Base-by-base conservation (phyloP, 2,797 vertebrate species). In the Rhinophrynus dorsalis region DNA sequence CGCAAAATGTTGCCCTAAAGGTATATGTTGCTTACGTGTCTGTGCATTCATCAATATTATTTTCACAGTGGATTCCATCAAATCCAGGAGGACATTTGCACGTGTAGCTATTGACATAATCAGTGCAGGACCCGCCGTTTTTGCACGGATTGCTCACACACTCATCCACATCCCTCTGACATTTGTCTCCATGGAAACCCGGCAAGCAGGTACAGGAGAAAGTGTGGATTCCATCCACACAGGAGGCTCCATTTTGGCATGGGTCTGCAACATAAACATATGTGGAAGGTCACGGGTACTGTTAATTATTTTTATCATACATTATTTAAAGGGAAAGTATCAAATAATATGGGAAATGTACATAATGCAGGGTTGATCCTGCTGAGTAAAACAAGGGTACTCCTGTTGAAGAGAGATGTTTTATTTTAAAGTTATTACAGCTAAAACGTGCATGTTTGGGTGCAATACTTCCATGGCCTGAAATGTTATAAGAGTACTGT, bases 61-160 rank as follows among this genome's bases (percentile, higher is more conserved):
- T 86, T 75, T 98, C 92, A 8, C 96, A 98, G 78, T 90, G 88
- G 80, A 91, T 91, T 8, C 96, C 96, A 21, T 91, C 90, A 40
- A 92, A 98, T 0, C 96, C 96, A 0, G 83, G 85, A 0, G 6
- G 90, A 57, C 96, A 98, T 80, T 86, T 88, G 84, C 96, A 98
- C 0, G 94, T 92, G 77, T 95, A 98, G 81, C 96, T 98, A 89
- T 95, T 92, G 81, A 97, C 95, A 0, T 94, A 94, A 83, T 98
- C 96, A 0, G 75, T 85, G 84, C 96, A 98, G 0, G 77, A 81
- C 70, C 92, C 96, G 17, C 91, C 90, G 0, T 98, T 95, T 75
- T 79, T 90, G 80, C 96, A 98, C 0, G 95, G 96, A 6, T 92
- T 89, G 1, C 93, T 95, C 66, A 85, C 81, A 1, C 96, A 98